These are phyloP conservation scores for Drosophila tristis DNA, from an alignment of 1,140 invertebrate genomes.

Conservation along the genomic window DNA sequence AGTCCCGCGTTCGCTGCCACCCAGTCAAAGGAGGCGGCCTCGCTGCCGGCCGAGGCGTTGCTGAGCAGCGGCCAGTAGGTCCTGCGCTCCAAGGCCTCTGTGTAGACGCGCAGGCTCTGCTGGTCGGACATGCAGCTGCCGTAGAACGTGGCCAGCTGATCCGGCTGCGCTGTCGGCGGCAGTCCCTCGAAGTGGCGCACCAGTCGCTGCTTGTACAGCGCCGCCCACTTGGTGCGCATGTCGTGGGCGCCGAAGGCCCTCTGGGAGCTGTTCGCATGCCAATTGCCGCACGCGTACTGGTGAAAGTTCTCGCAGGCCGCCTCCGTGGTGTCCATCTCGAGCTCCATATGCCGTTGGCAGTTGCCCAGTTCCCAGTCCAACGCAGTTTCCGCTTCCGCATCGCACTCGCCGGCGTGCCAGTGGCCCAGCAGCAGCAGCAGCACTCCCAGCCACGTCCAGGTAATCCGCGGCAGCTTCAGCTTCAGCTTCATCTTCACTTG, in stretches of 20 bases:
- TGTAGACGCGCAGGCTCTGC: constrained; percentile 50
- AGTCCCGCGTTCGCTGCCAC: constrained; percentile 45
- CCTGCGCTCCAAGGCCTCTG: constrained; percentile 41
- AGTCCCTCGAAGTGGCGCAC: constrained; percentile 41
- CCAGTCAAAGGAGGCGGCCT: constrained; percentile 51
- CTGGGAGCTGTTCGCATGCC: constrained; percentile 45
- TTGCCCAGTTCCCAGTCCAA: neutral
- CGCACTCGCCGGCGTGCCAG: too few species aligned
- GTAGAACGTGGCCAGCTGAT: constrained; percentile 48
- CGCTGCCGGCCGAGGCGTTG: neutral
- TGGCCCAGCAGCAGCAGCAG: too few species aligned
- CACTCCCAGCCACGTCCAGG: too few species aligned
- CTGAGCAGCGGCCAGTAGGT: constrained; percentile 56
- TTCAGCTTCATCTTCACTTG: neutral
- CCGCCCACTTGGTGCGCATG: constrained; percentile 53
- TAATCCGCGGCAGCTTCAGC: neutral
- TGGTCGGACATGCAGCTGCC: constrained; percentile 51
- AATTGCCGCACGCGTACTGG: constrained; percentile 75
- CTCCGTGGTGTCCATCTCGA: constrained; percentile 42
- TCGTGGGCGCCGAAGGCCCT: constrained; percentile 59
- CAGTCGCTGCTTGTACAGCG: constrained; percentile 59
- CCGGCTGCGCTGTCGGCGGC: neutral
- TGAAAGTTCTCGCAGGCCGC: constrained; percentile 66
- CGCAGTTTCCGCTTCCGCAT: too few species aligned
- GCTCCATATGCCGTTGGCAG: constrained; percentile 10